A percentile compares a stretch with the other conserved stretches of the same genome.
These are phyloP conservation scores for Acanthaster planci DNA, from an alignment of 35 echinoderm and acorn worm genomes.

Conservation along the genomic window DNA sequence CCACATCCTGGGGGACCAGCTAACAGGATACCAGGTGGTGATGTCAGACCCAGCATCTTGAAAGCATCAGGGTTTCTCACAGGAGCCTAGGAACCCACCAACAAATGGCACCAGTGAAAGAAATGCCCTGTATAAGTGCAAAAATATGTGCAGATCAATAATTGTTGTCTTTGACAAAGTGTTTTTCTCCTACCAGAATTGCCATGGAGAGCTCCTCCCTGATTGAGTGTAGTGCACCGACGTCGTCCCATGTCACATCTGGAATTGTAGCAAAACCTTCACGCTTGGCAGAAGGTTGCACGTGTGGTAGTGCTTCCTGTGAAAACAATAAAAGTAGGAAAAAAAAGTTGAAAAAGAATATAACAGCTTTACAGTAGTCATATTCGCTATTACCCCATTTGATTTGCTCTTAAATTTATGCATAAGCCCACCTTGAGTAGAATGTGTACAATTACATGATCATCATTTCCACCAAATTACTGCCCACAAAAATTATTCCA, in stretches of 20 bases:
- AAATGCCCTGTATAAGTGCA: not conserved
- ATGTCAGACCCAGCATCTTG: conserved; percentile 82
- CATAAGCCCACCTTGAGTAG: too few species aligned
- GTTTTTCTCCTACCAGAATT: conserved; percentile 76
- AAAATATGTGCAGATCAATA: not conserved
- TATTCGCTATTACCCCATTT: too few species aligned
- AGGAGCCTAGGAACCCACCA: conserved; percentile 65
- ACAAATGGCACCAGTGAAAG: not conserved
- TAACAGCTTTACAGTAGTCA: too few species aligned
- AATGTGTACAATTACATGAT: too few species aligned
- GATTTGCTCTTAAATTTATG: too few species aligned
- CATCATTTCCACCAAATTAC: too few species aligned
- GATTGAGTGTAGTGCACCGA: conserved; percentile 71
- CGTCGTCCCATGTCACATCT: conserved; percentile 98
- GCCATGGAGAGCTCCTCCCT: conserved; percentile 95
- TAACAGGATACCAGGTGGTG: conserved; percentile 87
- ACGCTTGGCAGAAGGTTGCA: conserved; percentile 95
- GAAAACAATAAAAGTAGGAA: too few species aligned
- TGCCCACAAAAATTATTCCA: too few species aligned
- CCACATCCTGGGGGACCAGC: conserved; percentile 97
- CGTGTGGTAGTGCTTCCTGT: conserved; percentile 85
- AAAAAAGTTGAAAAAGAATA: too few species aligned
- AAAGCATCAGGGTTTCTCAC: conserved; percentile 92
- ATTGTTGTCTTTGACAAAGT: not conserved
- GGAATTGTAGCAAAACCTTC: conserved; percentile 98